These are phyloP conservation scores for Pomatorhinus ruficollis DNA, from an alignment of 2,113 vertebrate species.

Conservation along the genomic window DNA sequence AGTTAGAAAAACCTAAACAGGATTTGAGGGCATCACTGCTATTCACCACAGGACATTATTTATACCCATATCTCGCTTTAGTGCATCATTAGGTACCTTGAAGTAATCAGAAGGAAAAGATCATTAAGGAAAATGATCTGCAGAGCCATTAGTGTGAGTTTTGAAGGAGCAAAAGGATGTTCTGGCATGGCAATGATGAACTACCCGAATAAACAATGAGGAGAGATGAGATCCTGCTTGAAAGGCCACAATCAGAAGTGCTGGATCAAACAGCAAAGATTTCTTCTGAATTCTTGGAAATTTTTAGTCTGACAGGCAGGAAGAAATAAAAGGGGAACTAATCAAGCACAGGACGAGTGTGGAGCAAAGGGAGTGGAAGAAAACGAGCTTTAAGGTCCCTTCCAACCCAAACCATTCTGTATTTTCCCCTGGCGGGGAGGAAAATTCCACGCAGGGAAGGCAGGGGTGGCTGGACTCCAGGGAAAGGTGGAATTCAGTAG, in stretches of 20 bases:
- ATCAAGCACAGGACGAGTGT: not conserved
- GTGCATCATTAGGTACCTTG: not conserved
- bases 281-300: not conserved
- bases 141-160: not conserved
- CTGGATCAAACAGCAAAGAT: not conserved
- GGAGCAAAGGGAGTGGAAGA: not conserved
- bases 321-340: not conserved
- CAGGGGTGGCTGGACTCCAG: not conserved
- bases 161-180: not conserved
- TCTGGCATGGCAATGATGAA: not conserved
- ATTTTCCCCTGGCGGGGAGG: not conserved
- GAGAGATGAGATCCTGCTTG: not conserved
- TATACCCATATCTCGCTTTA: not conserved
- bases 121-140: not conserved
- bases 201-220: not conserved
- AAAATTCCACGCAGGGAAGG: accelerated
- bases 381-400: not conserved
- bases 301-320: not conserved
- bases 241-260: not conserved
- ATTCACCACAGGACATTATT: not conserved
- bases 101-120: not conserved
- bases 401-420: not conserved
- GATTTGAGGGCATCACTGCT: not conserved
- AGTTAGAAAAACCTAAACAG: not conserved
- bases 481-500: accelerated